Base-by-base conservation (phyloP, 2,888 invertebrate species). In the Tubiluchus corallicola region DNA sequence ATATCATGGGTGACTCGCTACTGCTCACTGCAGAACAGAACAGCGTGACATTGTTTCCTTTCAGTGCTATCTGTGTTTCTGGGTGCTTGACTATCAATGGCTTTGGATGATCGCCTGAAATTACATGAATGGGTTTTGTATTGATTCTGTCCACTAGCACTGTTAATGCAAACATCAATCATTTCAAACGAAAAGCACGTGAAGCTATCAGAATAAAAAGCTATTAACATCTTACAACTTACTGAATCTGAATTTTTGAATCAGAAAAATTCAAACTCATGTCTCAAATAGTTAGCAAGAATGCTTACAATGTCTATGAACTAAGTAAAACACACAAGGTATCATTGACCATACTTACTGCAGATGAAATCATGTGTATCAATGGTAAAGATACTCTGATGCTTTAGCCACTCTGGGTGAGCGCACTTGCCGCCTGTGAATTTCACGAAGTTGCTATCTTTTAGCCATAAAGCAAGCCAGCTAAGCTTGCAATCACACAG, bases 401-500 rank as follows among this genome's bases (percentile, higher is more conserved):
- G 82, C 55, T 74, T 69, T 38, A 87, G 68, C 63, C 75, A 73
- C 41, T 76, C 71, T 3, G 90, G 90, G 67, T 84, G 84, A 21
- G 78, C 79, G 65, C 90, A 90, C 21, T 74, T 72, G n/a, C 79
- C 75, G 48, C 70, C 69, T 3, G 75, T 72, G 45, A 71, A 69
- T 52, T 70, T 72, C 54, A 69, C 68, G 50, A 72, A 71, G n/a
- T 56, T 55, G 20, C 52, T 55, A 17, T 62, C 59, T 51, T 68
- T 71, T 41, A 85, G 67, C 83, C 84, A 88, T 52, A 74, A 71
- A n/a, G 80, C 74, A 58, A 90, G 74, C 87, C 90, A 88, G 43
- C 76, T 67, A 50, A 88, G 67, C 56, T 82, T 79, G 58, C 88
- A 90, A 62, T 90, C 88, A 65, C 90, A 92, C 43, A 88, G 68